Evolutionary conservation across 2,113 vertebrate species (phyloP).

Genomic region (Pomatostomus ruficeps): DNA sequence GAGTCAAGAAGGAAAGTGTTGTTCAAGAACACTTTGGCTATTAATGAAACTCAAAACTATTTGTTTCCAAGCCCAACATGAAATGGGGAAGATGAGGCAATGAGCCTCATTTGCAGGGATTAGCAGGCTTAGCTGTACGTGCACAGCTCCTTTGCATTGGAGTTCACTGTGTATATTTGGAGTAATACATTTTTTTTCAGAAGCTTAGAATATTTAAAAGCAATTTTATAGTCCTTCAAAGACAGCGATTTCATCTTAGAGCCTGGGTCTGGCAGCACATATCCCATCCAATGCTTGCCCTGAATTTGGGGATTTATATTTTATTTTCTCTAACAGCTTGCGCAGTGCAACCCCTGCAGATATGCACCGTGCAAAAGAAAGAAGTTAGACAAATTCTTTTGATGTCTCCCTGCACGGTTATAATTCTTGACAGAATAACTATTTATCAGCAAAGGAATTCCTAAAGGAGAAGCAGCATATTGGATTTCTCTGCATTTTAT

Average conservation of each 20-base stretch:
- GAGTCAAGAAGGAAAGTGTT: neutral
- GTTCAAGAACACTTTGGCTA: neutral
- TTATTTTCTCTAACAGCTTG: neutral
- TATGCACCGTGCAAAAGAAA: neutral
- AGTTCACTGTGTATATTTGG: neutral
- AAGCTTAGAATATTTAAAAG: neutral
- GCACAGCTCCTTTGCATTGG: neutral
- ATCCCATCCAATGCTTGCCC: neutral
- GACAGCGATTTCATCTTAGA: neutral
- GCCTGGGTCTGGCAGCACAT: neutral
- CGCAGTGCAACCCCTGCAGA: neutral
- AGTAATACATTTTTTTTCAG: neutral
- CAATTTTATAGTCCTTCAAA: neutral
- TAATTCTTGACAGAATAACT: slow-evolving; percentile 29
- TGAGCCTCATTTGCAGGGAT: neutral
- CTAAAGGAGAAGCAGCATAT: neutral
- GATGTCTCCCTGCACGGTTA: neutral
- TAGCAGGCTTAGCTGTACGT: neutral
- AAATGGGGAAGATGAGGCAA: neutral
- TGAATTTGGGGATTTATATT: neutral
- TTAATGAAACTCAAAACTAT: neutral
- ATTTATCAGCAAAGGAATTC: slow-evolving; percentile 43
- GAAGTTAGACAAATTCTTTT: slow-evolving; percentile 8
- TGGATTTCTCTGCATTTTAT: slow-evolving; percentile 45
- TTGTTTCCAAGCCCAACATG: neutral